Base-by-base conservation (phyloP, 2,888 invertebrate species). In the Spisula solida region DNA sequence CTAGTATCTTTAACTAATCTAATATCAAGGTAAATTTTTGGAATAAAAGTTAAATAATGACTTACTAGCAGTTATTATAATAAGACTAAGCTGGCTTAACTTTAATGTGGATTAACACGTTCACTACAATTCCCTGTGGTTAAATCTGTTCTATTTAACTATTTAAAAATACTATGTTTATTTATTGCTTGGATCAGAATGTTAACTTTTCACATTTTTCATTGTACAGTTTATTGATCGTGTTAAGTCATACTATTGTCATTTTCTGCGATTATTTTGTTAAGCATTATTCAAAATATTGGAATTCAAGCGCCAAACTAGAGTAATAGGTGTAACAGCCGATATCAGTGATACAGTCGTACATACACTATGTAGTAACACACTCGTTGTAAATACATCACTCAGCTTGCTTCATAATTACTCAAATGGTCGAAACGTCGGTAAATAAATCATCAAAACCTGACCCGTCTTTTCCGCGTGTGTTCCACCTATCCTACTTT, bases 51-150 rank as follows among this genome's bases (percentile, higher is more conserved):
- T 66, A n/a, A 66, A 66, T 66, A 25, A 66, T 66, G 60, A 66
- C 60, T 66, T 66, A 10, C 25, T 66, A n/a, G 25, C 60, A 66
- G 60, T 66, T 25, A 66, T 25, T 66, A 66, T 25, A 25, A 66
- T 25, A 66, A n/a, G 60, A 66, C 60, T 66, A 66, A 66, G 60
- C 60, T 25, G 60, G 60, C 25, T 66, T 66, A 66, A 66, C 60
- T 25, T 75, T 34, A 34, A 14, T 25, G 16, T 75, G 34, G 75
- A 75, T 75, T 75, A 75, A 75, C 75, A 75, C 75, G 31, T 60
- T 51, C 16, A 75, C 75, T 31, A 34, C 31, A 31, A 31, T 25
- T 0, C 25, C 12, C 31, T 34, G 75, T 75, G 75, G 75, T 75
- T 75, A 34, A 34, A 34, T 34, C 29, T 34, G 34, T 75, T 20